Evolutionary conservation across 2,113 vertebrate species (phyloP).

Genomic region (Alces alces): DNA sequence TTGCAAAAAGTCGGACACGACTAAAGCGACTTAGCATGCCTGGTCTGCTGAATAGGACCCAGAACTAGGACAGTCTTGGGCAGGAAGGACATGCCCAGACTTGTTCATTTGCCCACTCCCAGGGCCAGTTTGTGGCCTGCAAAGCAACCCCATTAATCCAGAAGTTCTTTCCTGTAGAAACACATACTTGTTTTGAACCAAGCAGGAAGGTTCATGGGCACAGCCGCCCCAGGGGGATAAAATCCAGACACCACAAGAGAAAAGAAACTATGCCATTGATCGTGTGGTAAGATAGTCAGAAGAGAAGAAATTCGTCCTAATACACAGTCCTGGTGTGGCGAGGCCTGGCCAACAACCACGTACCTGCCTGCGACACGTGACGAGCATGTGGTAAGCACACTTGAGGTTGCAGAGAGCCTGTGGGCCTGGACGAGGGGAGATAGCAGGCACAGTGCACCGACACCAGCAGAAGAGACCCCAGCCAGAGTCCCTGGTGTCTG

Average conservation of each 20-base stretch:
- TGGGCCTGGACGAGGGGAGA: not conserved
- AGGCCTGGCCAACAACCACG: no score
- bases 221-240: not conserved
- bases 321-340: fast-evolving
- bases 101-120: fast-evolving
- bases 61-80: not conserved
- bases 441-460: not conserved
- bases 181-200: not conserved
- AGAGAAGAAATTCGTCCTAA: not conserved
- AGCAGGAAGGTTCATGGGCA: not conserved
- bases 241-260: not conserved
- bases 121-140: not conserved
- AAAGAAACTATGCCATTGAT: not conserved
- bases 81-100: not conserved
- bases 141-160: not conserved
- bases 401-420: not conserved
- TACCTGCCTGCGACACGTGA: fast-evolving
- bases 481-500: fast-evolving
- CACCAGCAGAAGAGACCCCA: not conserved
- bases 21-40: not conserved
- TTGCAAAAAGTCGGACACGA: not conserved
- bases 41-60: not conserved
- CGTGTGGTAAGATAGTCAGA: not conserved
- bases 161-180: not conserved
- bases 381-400: fast-evolving